Percentiles rank a stretch among this genome's conserved stretches.
Evolutionary conservation across 2,113 vertebrate genomes (phyloP).

Genomic region (Steatornis caripensis): DNA sequence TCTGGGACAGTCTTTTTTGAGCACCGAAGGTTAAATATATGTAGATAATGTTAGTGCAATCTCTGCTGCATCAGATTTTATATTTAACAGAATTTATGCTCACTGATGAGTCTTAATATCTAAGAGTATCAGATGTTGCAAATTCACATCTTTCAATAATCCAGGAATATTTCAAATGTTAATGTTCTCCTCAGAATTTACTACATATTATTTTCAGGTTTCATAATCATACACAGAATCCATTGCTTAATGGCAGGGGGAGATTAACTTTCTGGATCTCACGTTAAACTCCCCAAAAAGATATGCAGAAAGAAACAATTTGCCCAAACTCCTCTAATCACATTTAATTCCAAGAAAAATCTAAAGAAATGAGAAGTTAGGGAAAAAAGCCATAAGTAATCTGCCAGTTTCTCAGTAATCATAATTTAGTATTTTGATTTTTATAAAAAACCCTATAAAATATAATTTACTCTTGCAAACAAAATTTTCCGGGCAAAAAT

Average conservation of each 20-base stretch:
- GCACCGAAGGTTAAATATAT: not conserved
- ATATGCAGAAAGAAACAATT: not conserved
- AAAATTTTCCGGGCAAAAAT: not conserved
- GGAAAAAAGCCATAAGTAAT: accelerated
- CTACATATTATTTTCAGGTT: not conserved
- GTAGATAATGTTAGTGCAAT: not conserved
- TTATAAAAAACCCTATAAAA: accelerated
- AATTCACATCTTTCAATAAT: conserved; percentile 16
- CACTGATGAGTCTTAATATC: not conserved
- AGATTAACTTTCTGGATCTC: not conserved
- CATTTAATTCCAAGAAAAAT: not conserved
- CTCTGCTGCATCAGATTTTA: not conserved
- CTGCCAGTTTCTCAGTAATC: not conserved
- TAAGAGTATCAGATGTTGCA: not conserved
- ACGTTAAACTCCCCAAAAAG: not conserved
- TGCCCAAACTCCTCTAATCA: not conserved
- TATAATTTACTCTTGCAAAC: not conserved
- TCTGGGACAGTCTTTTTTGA: not conserved
- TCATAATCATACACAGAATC: not conserved
- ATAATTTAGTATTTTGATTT: not conserved
- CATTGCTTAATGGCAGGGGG: not conserved
- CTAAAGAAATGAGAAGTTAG: not conserved
- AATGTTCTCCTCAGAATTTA: not conserved
- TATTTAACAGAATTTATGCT: not conserved
- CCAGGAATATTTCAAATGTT: conserved; percentile 12